Evolutionary conservation across 2,888 invertebrate genomes (phyloP).

Genomic region (Plebejus melissa): DNA sequence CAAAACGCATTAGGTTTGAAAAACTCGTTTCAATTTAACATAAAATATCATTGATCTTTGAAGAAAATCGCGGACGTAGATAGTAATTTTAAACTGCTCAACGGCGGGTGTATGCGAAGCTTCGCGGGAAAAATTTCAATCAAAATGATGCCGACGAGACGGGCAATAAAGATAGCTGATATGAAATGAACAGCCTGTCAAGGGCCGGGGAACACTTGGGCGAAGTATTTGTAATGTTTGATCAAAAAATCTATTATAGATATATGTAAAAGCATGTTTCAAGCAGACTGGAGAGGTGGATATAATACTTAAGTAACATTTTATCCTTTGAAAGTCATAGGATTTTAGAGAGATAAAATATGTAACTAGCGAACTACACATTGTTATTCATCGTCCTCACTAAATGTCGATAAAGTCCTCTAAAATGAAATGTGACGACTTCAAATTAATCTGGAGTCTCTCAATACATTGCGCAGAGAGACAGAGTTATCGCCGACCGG

Average conservation of each 20-base stretch:
- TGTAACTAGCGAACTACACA: background rate
- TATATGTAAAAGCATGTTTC: too few species aligned
- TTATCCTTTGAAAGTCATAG: background rate
- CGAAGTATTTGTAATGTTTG: background rate
- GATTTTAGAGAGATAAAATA: background rate
- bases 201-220: background rate
- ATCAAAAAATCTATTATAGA: too few species aligned
- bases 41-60: background rate
- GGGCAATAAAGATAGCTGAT: background rate
- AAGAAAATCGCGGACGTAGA: conserved; percentile 8
- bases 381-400: background rate
- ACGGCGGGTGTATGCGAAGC: background rate
- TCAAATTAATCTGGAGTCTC: background rate
- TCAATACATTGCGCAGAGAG: background rate
- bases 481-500: background rate
- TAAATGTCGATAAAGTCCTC: background rate
- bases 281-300: too few species aligned
- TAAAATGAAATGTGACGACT: background rate
- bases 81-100: conserved; percentile 4
- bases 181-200: background rate
- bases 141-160: conserved; percentile 9
- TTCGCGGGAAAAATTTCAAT: conserved; percentile 1
- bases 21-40: background rate
- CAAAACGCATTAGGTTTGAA: background rate
- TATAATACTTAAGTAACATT: too few species aligned